These are phyloP conservation scores for Tineola bisselliella DNA, from an alignment of 2,888 invertebrate species.

Conservation along the genomic window DNA sequence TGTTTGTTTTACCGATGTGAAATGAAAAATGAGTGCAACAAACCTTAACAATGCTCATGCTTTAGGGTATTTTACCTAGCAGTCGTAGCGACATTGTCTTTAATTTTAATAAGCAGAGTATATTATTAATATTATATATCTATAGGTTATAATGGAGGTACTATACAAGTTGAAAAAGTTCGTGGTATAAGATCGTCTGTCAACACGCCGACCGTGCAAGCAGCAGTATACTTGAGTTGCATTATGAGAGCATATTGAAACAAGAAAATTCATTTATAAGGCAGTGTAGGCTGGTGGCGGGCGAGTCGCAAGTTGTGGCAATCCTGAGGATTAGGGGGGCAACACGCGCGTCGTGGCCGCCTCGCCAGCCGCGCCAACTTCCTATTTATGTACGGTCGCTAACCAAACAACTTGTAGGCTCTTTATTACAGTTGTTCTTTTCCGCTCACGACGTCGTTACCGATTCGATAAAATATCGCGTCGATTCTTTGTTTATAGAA, in stretches of 20 bases:
- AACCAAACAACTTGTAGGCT: slow-evolving; percentile 65
- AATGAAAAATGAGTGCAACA: slow-evolving; percentile 58
- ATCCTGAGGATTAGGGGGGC: slow-evolving; percentile 57
- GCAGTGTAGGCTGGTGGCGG: slow-evolving; percentile 33
- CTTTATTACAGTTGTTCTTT: slow-evolving; percentile 66
- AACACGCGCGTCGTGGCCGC: slow-evolving; percentile 44
- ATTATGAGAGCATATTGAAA: slow-evolving; percentile 3
- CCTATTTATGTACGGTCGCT: slow-evolving; percentile 57
- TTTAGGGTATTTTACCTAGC: neutral
- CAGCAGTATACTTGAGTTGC: neutral
- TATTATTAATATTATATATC: no score
- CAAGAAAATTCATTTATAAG: slow-evolving; percentile 21
- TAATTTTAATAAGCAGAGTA: no score
- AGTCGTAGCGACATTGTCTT: no score
- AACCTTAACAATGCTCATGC: slow-evolving; percentile 39
- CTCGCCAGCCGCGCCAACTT: slow-evolving; percentile 28
- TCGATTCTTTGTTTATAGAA: slow-evolving; percentile 21
- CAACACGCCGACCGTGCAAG: neutral
- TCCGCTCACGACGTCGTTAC: slow-evolving; percentile 54
- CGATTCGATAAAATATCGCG: slow-evolving; percentile 52
- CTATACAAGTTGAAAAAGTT: neutral
- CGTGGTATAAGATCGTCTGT: neutral
- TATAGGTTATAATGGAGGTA: neutral
- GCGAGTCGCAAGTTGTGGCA: slow-evolving; percentile 27
- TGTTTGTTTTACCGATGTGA: slow-evolving; percentile 56